Evolutionary conservation across 2,888 invertebrate genomes (phyloP).

Genomic region (Brachynemurus nebulosus): DNA sequence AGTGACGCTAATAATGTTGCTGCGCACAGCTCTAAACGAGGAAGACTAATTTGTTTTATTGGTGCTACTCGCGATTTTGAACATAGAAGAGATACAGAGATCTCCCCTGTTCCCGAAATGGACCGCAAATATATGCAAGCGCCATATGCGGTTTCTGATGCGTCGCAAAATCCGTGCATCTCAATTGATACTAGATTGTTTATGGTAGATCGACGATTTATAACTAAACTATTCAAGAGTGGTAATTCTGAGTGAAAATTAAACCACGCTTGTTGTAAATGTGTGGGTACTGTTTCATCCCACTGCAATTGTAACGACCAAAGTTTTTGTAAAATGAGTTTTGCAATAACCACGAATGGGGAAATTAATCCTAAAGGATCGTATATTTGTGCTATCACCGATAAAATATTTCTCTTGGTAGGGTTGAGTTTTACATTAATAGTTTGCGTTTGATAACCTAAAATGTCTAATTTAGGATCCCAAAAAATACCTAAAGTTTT

Average conservation of each 20-base stretch:
- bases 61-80: constrained; percentile 5
- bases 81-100: not conserved
- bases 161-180: no score
- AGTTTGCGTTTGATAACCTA: no score
- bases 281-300: constrained; percentile 4
- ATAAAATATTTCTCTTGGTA: constrained; percentile 2
- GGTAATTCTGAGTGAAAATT: no score
- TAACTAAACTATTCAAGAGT: not conserved
- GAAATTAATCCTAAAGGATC: no score
- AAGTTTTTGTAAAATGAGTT: not conserved
- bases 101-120: not conserved
- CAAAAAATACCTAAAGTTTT: no score
- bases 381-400: no score
- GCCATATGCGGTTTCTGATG: constrained; percentile 3
- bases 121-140: constrained; percentile 1
- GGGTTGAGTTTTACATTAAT: no score
- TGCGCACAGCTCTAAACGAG: constrained; percentile 1
- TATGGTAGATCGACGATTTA: not conserved
- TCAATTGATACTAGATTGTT: no score
- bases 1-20: not conserved
- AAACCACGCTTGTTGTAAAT: no score
- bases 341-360: not conserved
- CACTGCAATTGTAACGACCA: not conserved
- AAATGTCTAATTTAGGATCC: no score
- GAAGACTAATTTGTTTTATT: not conserved